These are phyloP conservation scores for Metridium senile DNA, from an alignment of 92 coral and sea anemone genomes.

Conservation along the genomic window DNA sequence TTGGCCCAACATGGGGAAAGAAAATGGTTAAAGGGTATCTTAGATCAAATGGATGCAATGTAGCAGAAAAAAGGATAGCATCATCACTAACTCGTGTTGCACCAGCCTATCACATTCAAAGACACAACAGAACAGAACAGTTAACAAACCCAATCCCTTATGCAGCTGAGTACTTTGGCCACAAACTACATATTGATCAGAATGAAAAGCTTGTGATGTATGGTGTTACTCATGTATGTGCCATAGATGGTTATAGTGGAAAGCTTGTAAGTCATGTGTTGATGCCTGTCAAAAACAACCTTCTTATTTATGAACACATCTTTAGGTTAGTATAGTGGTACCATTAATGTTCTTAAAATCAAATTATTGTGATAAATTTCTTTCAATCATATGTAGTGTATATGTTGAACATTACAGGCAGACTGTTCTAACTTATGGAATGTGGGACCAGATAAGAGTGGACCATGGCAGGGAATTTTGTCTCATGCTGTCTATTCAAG, in stretches of 20 bases:
- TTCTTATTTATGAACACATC: conserved; percentile 33
- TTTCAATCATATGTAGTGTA: no score
- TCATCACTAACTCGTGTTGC: not conserved
- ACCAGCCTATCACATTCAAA: conserved; percentile 6
- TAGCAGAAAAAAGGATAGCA: not conserved
- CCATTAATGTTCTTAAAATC: not conserved
- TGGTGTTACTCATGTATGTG: conserved; percentile 49
- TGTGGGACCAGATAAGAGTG: conserved; percentile 33
- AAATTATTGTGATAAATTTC: no score
- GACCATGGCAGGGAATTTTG: conserved; percentile 27
- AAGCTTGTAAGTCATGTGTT: conserved; percentile 39
- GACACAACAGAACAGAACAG: conserved; percentile 17
- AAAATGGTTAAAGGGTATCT: conserved; percentile 14
- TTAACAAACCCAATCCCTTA: conserved; percentile 46
- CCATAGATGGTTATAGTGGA: conserved; percentile 54
- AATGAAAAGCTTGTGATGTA: conserved; percentile 49
- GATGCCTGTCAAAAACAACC: conserved; percentile 46
- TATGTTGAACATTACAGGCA: no score
- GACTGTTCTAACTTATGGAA: conserved; percentile 18
- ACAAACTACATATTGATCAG: conserved; percentile 21
- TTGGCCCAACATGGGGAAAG: conserved; percentile 10
- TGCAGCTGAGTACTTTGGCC: conserved; percentile 49
- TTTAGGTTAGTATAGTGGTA: conserved; percentile 27
- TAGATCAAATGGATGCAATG: not conserved
- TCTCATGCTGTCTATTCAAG: conserved; percentile 21